These are phyloP conservation scores for Diadegma fenestrale DNA, from an alignment of 2,888 invertebrate species.

Conservation along the genomic window DNA sequence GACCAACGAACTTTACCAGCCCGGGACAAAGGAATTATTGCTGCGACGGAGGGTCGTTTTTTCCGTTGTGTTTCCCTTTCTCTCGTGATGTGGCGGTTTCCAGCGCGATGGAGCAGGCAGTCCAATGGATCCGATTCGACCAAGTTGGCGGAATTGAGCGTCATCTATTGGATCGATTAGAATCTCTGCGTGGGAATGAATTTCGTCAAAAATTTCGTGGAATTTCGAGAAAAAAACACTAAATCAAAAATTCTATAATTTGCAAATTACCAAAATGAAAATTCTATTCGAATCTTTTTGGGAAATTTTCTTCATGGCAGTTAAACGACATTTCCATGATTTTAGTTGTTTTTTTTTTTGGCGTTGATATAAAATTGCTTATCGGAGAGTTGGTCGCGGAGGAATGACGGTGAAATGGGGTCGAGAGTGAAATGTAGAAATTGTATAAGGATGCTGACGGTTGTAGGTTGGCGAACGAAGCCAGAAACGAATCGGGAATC, in stretches of 20 bases:
- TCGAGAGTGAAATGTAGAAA: conserved; percentile 50
- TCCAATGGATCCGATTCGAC: conserved; percentile 51
- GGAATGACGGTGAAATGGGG: conserved; percentile 51
- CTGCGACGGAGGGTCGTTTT: conserved; percentile 28
- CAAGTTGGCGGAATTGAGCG: conserved; percentile 20
- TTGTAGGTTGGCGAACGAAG: conserved; percentile 49
- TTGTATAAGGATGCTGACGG: conserved; percentile 56
- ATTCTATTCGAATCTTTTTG: neutral
- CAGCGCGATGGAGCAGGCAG: neutral
- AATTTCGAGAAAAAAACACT: neutral
- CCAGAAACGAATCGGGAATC: conserved; percentile 55
- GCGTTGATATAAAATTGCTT: conserved; percentile 42
- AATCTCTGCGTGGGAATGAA: conserved; percentile 16
- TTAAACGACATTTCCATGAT: conserved; percentile 13
- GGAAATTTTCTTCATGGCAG: neutral
- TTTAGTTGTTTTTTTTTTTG: conserved; percentile 9
- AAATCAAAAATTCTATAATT: neutral
- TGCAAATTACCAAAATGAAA: neutral
- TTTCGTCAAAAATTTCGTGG: neutral
- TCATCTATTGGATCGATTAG: neutral
- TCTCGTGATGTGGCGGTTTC: neutral
- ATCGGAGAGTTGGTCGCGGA: conserved; percentile 11
- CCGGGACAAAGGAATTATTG: conserved; percentile 52
- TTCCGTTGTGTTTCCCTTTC: neutral
- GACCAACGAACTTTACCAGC: conserved; percentile 54